Conservation (phyloP, 2,888 invertebrate species). For the Biston stratarius region DNA sequence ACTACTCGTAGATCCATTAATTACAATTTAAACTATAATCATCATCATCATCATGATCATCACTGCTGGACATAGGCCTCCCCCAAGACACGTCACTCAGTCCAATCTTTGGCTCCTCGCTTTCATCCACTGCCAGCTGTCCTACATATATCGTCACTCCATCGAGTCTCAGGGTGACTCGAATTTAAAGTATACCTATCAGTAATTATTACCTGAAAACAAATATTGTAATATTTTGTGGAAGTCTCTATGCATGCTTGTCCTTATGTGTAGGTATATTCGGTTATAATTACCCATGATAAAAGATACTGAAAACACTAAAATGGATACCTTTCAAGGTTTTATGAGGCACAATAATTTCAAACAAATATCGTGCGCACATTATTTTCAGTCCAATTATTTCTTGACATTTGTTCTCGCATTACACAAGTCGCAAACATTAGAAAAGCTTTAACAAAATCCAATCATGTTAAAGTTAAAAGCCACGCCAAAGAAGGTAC, state of each 20-base stretch:
- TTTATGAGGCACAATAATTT: conserved; percentile 9
- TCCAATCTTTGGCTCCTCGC: too few species aligned
- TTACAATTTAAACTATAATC: too few species aligned
- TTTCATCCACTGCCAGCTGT: too few species aligned
- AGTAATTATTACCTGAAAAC: too few species aligned
- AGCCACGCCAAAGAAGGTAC: conserved; percentile 53
- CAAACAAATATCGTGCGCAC: neutral
- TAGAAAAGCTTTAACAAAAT: conserved; percentile 26
- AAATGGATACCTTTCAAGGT: conserved; percentile 5
- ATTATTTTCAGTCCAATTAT: neutral
- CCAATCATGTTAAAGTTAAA: conserved; percentile 56
- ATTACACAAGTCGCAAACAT: conserved; percentile 18
- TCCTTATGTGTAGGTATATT: neutral
- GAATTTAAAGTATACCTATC: too few species aligned
- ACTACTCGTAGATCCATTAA: too few species aligned
- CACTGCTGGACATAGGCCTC: too few species aligned
- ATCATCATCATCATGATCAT: too few species aligned
- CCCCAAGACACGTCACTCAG: too few species aligned
- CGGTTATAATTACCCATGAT: conserved; percentile 3
- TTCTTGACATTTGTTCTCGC: conserved; percentile 2
- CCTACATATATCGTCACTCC: too few species aligned
- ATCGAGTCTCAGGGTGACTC: too few species aligned
- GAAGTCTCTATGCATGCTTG: conserved; percentile 7
- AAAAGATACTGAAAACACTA: conserved; percentile 7
- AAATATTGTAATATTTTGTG: neutral